These are phyloP conservation scores for Cataglyphis rosenhaueri DNA, from an alignment of 2,888 invertebrate genomes.

Conservation along the genomic window DNA sequence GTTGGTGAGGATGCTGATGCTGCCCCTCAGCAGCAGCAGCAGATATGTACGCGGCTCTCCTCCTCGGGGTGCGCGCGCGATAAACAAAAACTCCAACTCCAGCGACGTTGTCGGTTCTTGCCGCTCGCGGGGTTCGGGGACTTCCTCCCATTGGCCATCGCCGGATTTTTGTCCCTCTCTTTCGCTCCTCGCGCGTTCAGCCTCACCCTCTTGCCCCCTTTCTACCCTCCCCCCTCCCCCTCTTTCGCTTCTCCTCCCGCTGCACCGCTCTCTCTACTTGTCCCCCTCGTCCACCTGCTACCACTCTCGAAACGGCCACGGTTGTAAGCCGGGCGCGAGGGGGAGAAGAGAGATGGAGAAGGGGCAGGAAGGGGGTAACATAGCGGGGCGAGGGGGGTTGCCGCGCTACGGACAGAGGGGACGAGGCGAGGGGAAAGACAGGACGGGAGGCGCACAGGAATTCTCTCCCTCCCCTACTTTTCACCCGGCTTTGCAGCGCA, in stretches of 20 bases:
- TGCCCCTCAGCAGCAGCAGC: conserved; percentile 69
- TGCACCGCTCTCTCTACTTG: conserved; percentile 56
- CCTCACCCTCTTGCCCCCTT: conserved; percentile 58
- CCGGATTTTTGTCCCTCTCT: conserved; percentile 80
- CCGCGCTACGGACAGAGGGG: conserved; percentile 38
- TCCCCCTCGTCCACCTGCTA: conserved; percentile 73
- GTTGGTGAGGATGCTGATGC: conserved; percentile 54
- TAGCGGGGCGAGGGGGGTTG: conserved; percentile 35
- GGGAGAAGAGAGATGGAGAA: conserved; percentile 37
- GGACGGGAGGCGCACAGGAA: conserved; percentile 77
- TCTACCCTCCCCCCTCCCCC: conserved; percentile 31
- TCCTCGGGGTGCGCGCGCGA: conserved; percentile 76
- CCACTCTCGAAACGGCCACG: conserved; percentile 73
- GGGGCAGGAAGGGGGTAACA: conserved; percentile 45
- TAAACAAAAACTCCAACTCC: conserved; percentile 82
- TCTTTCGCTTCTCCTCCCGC: conserved; percentile 57
- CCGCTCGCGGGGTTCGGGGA: conserved; percentile 77
- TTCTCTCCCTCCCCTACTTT: conserved; percentile 79
- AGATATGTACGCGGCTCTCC: conserved; percentile 73
- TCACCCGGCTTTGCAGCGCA: conserved; percentile 76
- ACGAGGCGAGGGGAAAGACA: conserved; percentile 43
- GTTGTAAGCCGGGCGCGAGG: conserved; percentile 63
- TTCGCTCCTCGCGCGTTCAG: conserved; percentile 55
- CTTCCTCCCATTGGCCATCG: conserved; percentile 79
- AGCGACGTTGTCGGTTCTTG: conserved; percentile 84